Conservation (phyloP, 2,113 vertebrate genomes). For the Peromyscus californicus region DNA sequence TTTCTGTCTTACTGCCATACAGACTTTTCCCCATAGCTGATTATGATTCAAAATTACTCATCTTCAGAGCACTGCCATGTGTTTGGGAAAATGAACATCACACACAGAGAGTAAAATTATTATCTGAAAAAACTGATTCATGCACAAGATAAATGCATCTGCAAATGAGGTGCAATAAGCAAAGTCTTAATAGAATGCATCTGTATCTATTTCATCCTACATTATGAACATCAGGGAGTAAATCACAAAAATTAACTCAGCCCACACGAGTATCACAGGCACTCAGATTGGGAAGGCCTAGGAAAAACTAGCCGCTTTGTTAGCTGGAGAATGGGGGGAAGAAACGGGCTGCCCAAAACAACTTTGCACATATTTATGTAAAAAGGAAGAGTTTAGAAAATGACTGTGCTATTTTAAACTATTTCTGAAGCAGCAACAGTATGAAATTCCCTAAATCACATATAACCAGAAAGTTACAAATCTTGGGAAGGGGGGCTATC, state of each 20-base stretch:
- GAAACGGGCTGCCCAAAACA: constrained; percentile 24
- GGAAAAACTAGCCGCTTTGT: constrained; percentile 48
- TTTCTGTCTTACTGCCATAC: constrained; percentile 31
- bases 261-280: constrained; percentile 29
- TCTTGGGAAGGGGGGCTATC: constrained; percentile 62
- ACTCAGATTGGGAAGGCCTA: constrained; percentile 48
- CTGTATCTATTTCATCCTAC: constrained; percentile 59
- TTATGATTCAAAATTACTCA: constrained; percentile 30
- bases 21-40: constrained; percentile 5
- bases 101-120: constrained; percentile 67
- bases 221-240: constrained; percentile 62
- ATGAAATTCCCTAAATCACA: constrained; percentile 63
- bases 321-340: not conserved
- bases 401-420: constrained; percentile 44
- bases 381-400: constrained; percentile 54
- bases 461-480: constrained; percentile 68
- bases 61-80: not conserved
- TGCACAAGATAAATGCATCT: constrained; percentile 62
- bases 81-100: constrained; percentile 64
- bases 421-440: constrained; percentile 50
- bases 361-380: constrained; percentile 14
- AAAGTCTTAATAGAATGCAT: constrained; percentile 56
- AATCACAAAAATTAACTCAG: constrained; percentile 61
- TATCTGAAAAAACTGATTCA: constrained; percentile 43
- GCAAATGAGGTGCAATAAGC: constrained; percentile 65